phyloP scores from a whole-genome alignment of 2,888 invertebrate species.

The Lasiommata megera region DNA sequence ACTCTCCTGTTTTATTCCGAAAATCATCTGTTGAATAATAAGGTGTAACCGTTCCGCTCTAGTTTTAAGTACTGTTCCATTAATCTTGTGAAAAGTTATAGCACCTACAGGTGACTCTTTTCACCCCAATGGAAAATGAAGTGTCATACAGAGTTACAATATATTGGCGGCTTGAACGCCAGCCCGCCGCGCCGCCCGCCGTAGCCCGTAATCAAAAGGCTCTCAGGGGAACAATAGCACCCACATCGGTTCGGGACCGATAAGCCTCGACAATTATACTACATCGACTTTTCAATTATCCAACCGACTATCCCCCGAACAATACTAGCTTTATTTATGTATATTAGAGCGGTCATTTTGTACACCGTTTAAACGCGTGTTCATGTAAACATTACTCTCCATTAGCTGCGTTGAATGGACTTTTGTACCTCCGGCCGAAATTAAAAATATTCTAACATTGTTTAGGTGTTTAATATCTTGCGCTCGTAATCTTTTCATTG shows the following conservation, averaged over 20 bases:
- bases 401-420: constrained; percentile 17
- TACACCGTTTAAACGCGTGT: constrained; percentile 60
- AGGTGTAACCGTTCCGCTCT: not conserved
- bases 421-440: constrained; percentile 12
- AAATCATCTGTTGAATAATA: not conserved
- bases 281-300: constrained; percentile 82
- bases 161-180: constrained; percentile 66
- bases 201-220: constrained; percentile 71
- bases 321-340: constrained; percentile 78
- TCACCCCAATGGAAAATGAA: constrained; percentile 69
- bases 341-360: constrained; percentile 78
- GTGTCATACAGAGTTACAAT: constrained; percentile 77
- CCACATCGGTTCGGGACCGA: constrained; percentile 76
- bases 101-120: constrained; percentile 52
- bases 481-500: constrained; percentile 12
- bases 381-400: constrained; percentile 47
- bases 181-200: constrained; percentile 50
- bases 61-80: constrained; percentile 18
- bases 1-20: not conserved
- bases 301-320: constrained; percentile 70
- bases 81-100: constrained; percentile 24
- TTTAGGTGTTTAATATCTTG: constrained; percentile 19
- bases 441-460: constrained; percentile 24
- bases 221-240: constrained; percentile 78
- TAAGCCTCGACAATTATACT: constrained; percentile 80